A percentile compares a stretch with the other conserved stretches of the same genome.
Evolutionary conservation across 2,113 vertebrate genomes (phyloP).

Genomic region (Glaucidium brasilianum): DNA sequence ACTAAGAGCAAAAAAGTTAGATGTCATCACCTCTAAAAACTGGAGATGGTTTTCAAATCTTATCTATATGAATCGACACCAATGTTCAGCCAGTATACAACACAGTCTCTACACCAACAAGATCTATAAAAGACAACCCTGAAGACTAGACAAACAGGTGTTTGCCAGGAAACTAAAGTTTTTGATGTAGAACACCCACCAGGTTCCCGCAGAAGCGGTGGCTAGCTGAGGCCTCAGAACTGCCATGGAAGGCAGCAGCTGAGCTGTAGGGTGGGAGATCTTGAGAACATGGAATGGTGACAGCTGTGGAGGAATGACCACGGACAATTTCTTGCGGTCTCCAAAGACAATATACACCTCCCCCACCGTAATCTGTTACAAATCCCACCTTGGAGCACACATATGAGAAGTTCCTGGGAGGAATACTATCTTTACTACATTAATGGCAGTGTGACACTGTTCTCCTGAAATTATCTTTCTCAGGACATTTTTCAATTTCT

Average conservation of each 20-base stretch:
- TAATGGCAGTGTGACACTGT: not conserved
- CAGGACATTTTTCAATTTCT: not conserved
- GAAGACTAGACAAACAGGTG: not conserved
- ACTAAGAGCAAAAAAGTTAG: not conserved
- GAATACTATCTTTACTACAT: not conserved
- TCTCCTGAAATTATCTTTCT: not conserved
- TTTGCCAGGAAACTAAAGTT: not conserved
- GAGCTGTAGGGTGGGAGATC: not conserved
- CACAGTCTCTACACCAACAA: not conserved
- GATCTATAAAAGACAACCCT: not conserved
- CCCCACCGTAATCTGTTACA: not conserved
- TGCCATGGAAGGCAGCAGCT: not conserved
- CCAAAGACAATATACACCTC: not conserved
- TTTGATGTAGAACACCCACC: not conserved
- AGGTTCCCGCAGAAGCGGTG: accelerated
- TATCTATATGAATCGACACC: not conserved
- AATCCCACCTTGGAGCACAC: not conserved
- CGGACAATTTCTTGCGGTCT: accelerated
- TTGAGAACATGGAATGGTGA: not conserved
- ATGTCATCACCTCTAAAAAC: not conserved
- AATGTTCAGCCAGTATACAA: not conserved
- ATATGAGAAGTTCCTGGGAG: not conserved
- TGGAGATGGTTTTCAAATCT: not conserved
- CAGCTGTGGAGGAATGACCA: not conserved
- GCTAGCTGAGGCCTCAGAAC: not conserved